These are phyloP conservation scores for Peromyscus leucopus DNA, from an alignment of 2,113 vertebrate species.

Conservation along the genomic window DNA sequence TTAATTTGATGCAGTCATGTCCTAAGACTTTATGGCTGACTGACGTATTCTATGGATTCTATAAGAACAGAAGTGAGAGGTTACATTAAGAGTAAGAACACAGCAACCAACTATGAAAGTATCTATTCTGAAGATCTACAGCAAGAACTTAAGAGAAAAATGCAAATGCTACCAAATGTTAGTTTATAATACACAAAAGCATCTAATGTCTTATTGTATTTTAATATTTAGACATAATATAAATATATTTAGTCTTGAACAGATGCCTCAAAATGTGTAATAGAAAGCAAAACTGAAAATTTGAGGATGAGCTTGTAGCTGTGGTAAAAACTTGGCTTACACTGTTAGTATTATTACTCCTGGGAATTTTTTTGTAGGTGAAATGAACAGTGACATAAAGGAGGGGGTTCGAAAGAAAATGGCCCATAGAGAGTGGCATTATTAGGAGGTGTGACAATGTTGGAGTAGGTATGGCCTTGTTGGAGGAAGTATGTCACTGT, in stretches of 20 bases:
- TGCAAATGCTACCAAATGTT: not conserved
- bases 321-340: not conserved
- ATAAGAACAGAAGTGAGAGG: not conserved
- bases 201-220: not conserved
- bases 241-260: slow-evolving; percentile 32
- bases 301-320: not conserved
- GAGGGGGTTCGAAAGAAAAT: not conserved
- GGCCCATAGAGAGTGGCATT: not conserved
- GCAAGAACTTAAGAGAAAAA: not conserved
- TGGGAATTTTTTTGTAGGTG: slow-evolving; percentile 22
- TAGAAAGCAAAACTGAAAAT: slow-evolving; percentile 32
- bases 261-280: slow-evolving; percentile 32
- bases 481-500: not conserved
- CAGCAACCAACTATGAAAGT: not conserved
- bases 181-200: slow-evolving; percentile 30
- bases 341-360: not conserved
- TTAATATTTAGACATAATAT: slow-evolving; percentile 12
- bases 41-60: not conserved
- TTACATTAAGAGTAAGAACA: not conserved
- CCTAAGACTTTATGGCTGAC: not conserved
- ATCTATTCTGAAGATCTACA: not conserved
- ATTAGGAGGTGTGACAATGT: not conserved
- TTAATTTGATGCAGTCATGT: not conserved
- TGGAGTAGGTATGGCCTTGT: not conserved
- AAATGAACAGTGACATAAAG: slow-evolving; percentile 9